Percentiles rank a stretch among this genome's conserved stretches.
These are phyloP conservation scores for Hystrix cristata DNA, from an alignment of 2,113 vertebrate species.

Conservation along the genomic window DNA sequence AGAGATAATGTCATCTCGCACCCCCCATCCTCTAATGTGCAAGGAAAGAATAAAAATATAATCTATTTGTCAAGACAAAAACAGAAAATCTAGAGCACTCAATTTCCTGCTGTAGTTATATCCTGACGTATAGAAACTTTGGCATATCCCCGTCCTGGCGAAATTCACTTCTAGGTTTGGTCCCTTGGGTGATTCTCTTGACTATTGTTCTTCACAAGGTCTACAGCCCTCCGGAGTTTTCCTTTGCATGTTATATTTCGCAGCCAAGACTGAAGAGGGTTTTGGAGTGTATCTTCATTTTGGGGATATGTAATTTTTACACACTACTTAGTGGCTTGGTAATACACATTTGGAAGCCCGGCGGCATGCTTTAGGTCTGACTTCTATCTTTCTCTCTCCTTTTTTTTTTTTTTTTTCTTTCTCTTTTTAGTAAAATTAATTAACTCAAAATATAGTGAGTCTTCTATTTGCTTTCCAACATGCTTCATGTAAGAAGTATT, in stretches of 20 bases:
- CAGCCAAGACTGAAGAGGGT: not conserved
- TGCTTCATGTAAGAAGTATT: not conserved
- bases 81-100: not conserved
- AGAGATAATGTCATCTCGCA: not conserved
- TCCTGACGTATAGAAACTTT: not conserved
- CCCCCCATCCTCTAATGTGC: not conserved
- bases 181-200: not conserved
- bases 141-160: not conserved
- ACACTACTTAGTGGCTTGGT: not conserved
- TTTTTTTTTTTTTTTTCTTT: not conserved
- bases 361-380: not conserved
- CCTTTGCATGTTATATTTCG: not conserved
- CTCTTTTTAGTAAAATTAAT: not conserved
- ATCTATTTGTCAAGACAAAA: not conserved
- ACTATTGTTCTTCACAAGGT: not conserved
- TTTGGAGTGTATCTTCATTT: not conserved
- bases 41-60: not conserved
- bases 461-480: slow-evolving; percentile 9
- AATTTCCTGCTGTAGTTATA: not conserved
- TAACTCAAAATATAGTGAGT: not conserved
- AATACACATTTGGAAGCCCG: not conserved
- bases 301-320: not conserved
- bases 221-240: not conserved
- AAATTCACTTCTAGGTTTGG: not conserved
- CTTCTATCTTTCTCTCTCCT: not conserved